Conservation (phyloP, 2,797 vertebrate species). For the Argyrosomus regius region DNA sequence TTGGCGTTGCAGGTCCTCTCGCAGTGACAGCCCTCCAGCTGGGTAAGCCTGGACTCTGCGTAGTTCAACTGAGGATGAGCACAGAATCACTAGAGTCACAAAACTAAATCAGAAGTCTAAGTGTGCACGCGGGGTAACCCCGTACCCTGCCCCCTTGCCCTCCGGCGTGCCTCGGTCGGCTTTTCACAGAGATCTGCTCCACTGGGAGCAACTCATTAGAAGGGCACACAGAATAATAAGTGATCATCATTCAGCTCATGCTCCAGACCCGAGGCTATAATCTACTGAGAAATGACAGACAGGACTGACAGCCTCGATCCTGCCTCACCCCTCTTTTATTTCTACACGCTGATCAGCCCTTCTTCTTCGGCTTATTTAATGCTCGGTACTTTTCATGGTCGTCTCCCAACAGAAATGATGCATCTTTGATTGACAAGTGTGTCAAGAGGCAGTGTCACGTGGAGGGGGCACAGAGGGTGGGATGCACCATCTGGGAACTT, state of each 20-base stretch:
- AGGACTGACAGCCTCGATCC: conserved; percentile 46
- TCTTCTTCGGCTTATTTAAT: conserved; percentile 38
- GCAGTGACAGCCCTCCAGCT: conserved; percentile 95
- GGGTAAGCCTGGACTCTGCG: conserved; percentile 93
- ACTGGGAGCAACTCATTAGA: conserved; percentile 58
- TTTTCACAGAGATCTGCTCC: conserved; percentile 44
- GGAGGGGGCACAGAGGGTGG: background rate
- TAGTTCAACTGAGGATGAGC: conserved; percentile 90
- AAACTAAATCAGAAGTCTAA: conserved; percentile 38
- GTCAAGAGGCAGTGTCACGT: background rate
- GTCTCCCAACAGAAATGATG: conserved; percentile 13
- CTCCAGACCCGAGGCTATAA: conserved; percentile 60
- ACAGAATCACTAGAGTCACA: conserved; percentile 37
- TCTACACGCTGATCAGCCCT: conserved; percentile 39
- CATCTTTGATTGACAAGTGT: conserved; percentile 34
- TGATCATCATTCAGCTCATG: conserved; percentile 66
- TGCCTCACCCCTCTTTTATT: conserved; percentile 35
- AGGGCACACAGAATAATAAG: conserved; percentile 49
- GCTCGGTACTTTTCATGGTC: conserved; percentile 19
- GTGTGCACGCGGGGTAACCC: background rate
- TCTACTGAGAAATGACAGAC: conserved; percentile 57
- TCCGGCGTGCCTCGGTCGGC: conserved; percentile 1
- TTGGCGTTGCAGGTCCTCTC: conserved; percentile 94
- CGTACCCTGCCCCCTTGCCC: background rate
- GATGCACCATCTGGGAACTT: background rate